phyloP scores from a whole-genome alignment of 2,888 invertebrate genomes.

The Ophion costatus region DNA sequence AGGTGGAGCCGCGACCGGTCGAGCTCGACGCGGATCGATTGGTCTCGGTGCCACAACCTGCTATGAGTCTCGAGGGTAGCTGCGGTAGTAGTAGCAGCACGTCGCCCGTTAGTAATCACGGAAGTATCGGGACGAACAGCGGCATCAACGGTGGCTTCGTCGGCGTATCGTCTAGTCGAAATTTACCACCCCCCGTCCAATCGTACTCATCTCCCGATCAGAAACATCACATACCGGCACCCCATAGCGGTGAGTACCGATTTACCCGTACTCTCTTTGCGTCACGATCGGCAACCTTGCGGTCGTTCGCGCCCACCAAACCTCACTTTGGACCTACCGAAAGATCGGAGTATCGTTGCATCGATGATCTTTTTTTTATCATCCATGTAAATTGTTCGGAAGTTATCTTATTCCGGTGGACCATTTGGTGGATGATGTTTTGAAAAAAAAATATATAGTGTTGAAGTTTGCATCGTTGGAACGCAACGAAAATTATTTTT shows the following conservation, averaged over 20 bases:
- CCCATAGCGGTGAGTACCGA: constrained; percentile 67
- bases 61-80: constrained; percentile 80
- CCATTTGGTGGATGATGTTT: no score
- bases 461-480: no score
- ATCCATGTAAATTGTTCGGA: no score
- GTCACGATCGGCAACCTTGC: not conserved
- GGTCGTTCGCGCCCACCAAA: not conserved
- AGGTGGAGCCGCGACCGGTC: constrained; percentile 73
- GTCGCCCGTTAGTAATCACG: constrained; percentile 85
- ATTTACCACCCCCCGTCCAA: constrained; percentile 83
- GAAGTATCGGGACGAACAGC: constrained; percentile 75
- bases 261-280: not conserved
- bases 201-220: constrained; percentile 69
- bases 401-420: no score
- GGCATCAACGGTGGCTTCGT: constrained; percentile 75
- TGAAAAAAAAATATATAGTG: no score
- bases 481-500: no score
- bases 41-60: constrained; percentile 70
- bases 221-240: constrained; percentile 65
- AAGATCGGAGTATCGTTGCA: no score
- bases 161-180: constrained; percentile 83
- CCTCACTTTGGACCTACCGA: no score
- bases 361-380: no score
- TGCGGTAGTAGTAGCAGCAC: constrained; percentile 87
- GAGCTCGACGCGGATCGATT: constrained; percentile 68